Evolutionary conservation across 2,888 invertebrate genomes (phyloP).

Genomic region (Chalcis sispes): DNA sequence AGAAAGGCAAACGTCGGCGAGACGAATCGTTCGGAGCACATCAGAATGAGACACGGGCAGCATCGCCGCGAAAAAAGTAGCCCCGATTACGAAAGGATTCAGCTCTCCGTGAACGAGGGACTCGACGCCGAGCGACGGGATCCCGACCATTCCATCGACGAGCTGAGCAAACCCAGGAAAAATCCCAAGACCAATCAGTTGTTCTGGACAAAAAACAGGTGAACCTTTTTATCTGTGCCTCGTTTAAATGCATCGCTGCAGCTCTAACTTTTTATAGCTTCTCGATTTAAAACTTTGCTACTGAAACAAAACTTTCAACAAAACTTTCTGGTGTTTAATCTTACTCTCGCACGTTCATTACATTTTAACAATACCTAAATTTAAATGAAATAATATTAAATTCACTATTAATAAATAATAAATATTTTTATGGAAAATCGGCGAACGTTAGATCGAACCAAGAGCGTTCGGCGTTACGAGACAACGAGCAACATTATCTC

Average conservation of each 20-base stretch:
- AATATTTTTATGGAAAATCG: no score
- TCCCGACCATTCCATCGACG: slow-evolving; percentile 42
- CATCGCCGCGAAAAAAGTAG: slow-evolving; percentile 47
- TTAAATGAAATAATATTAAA: no score
- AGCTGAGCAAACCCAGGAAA: slow-evolving; percentile 44
- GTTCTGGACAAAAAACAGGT: slow-evolving; percentile 57
- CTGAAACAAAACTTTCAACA: no score
- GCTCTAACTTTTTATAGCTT: neutral
- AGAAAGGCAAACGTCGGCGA: slow-evolving; percentile 14
- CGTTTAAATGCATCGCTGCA: neutral
- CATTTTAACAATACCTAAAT: neutral
- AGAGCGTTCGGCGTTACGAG: neutral
- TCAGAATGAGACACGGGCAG: slow-evolving; percentile 26
- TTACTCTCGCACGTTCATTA: neutral
- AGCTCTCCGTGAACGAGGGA: slow-evolving; percentile 27
- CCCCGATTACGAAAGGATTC: slow-evolving; percentile 54
- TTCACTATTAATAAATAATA: no score
- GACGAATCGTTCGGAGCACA: slow-evolving; percentile 37
- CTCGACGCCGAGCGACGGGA: neutral
- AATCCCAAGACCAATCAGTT: slow-evolving; percentile 56
- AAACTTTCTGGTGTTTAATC: no score
- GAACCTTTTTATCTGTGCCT: slow-evolving; percentile 32
- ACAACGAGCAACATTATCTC: slow-evolving; percentile 25
- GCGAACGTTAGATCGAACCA: slow-evolving; percentile 16
- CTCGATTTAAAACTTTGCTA: no score